Conservation (phyloP, 1,140 invertebrate genomes). For the Drosophila miranda region DNA sequence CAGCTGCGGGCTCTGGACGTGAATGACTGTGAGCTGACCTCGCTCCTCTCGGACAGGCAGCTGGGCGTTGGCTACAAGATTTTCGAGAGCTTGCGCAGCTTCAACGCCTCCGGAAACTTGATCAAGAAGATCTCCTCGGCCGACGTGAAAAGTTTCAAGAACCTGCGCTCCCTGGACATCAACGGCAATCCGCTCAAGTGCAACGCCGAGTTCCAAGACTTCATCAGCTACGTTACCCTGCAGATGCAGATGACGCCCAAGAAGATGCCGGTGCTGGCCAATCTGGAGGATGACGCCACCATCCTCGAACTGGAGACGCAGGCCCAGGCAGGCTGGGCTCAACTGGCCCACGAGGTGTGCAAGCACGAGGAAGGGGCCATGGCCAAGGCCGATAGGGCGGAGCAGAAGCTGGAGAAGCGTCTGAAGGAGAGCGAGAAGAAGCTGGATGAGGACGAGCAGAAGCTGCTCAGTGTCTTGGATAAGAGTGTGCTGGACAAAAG, state of each 20-base stretch:
- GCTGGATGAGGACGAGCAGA: slow-evolving; percentile 81
- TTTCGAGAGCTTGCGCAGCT: slow-evolving; percentile 83
- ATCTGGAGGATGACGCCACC: slow-evolving; percentile 78
- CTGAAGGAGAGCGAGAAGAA: slow-evolving; percentile 82
- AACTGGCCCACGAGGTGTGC: slow-evolving; percentile 72
- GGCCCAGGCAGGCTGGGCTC: slow-evolving; percentile 61
- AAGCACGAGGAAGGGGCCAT: slow-evolving; percentile 47
- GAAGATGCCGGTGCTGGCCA: slow-evolving; percentile 82
- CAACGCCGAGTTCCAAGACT: slow-evolving; percentile 84
- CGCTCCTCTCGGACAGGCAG: slow-evolving; percentile 85
- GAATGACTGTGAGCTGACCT: slow-evolving; percentile 85
- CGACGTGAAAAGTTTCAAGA: slow-evolving; percentile 84
- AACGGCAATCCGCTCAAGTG: slow-evolving; percentile 86
- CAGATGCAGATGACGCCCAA: slow-evolving; percentile 83
- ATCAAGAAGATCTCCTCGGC: slow-evolving; percentile 84
- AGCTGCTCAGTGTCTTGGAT: slow-evolving; percentile 65
- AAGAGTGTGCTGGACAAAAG: slow-evolving; percentile 73
- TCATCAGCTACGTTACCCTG: slow-evolving; percentile 84
- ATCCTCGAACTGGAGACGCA: slow-evolving; percentile 45
- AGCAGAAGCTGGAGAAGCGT: slow-evolving; percentile 71
- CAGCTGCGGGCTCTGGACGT: slow-evolving; percentile 85
- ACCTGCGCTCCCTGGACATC: slow-evolving; percentile 86
- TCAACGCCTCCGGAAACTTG: slow-evolving; percentile 85
- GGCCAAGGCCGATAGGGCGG: slow-evolving; percentile 36
- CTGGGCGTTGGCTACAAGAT: slow-evolving; percentile 72